Evolutionary conservation across 2,797 vertebrate species (phyloP), one percentile per base, ranked within the genome.

Genomic region (Anguilla pacifica): DNA sequence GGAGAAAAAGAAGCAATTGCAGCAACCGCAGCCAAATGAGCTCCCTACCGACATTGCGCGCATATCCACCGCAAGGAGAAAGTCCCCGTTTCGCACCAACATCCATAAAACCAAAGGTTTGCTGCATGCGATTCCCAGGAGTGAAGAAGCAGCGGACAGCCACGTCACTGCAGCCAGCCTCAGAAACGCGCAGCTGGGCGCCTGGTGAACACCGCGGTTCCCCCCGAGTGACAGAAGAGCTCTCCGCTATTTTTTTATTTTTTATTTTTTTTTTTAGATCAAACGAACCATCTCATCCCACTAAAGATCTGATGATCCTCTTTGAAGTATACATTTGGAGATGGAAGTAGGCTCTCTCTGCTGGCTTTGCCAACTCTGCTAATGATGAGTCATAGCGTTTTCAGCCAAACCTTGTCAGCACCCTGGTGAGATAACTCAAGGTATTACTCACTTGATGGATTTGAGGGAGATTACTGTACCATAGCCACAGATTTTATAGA

Each of bases 111-210:
- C 61, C 0, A 53, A 92, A 93, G 85, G 82, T 74, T 81, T 92
- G 86, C 85, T 90, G 90, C 94, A 91, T 92, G 74, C 86, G 90
- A 92, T 93, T 86, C 89, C 61, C 64, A 9, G 25, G 64, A 25
- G 64, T 28, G 64, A 11, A 7, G 25, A 70, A n/a, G 13, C n/a
- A 70, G 64, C n/a, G 64, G 64, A 70, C 22, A n/a, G 22, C 53
- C 61, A 22, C n/a, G 22, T 49, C n/a, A 55, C 55, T 31, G n/a
- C 35, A 74, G 79, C 49, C 28, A 49, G 57, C 51, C 79, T 72
- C 61, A 39, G 51, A 86, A 39, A 51, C 25, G 64, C 22, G 5
- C 51, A 35, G 70, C 39, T 28, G 31, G 22, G 53, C 31, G 64
- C n/a, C 64, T 28, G 64, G 9, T 70, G 64, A 70, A 70, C 64